Evolutionary conservation across 2,113 vertebrate genomes (phyloP).

Genomic region (Malurus melanocephalus): DNA sequence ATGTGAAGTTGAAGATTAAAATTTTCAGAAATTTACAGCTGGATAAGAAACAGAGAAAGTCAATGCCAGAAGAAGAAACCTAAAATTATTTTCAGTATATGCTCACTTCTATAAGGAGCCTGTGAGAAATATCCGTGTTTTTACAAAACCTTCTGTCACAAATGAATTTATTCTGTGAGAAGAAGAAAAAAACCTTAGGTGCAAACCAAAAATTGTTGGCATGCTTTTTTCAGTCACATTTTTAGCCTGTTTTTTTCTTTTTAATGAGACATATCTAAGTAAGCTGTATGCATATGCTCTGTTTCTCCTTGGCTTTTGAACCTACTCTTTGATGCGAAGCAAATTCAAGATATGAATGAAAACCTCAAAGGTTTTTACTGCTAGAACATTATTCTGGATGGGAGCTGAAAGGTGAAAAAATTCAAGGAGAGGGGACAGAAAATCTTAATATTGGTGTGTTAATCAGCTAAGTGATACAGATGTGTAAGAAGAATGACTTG

Average conservation of each 20-base stretch:
- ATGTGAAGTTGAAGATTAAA: not conserved
- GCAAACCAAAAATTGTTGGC: not conserved
- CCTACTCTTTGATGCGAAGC: not conserved
- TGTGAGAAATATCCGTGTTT: not conserved
- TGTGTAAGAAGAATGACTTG: not conserved
- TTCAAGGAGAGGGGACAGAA: not conserved
- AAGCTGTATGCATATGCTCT: not conserved
- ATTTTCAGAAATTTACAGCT: not conserved
- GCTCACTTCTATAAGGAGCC: not conserved
- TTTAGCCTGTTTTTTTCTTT: not conserved
- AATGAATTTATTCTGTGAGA: not conserved
- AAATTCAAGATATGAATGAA: not conserved
- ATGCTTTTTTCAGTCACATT: not conserved
- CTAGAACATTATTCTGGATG: not conserved
- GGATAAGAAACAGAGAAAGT: not conserved
- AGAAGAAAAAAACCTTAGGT: not conserved
- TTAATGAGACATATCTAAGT: not conserved
- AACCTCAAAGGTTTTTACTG: not conserved
- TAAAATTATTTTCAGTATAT: not conserved
- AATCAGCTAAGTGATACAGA: not conserved
- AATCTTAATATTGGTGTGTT: not conserved
- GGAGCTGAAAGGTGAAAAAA: not conserved
- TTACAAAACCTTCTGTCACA: not conserved
- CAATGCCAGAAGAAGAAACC: not conserved
- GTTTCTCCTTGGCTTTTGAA: not conserved